phyloP scores from a whole-genome alignment of 2,113 vertebrate genomes.

The Oreamnos americanus region DNA sequence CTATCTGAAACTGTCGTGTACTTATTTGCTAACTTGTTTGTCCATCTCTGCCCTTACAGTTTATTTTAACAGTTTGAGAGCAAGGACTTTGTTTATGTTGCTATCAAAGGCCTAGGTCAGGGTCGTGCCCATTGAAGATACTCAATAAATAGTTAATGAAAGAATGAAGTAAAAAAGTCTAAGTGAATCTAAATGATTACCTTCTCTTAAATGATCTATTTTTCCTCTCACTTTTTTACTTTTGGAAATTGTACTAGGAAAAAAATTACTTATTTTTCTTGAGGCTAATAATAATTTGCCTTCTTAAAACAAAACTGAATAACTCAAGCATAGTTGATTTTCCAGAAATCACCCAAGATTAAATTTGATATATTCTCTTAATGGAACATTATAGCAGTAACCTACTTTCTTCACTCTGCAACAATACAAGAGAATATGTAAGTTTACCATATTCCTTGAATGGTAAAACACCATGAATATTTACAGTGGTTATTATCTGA shows the following conservation, averaged over 20 bases:
- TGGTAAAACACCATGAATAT: background rate
- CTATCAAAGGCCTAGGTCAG: background rate
- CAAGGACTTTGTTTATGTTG: background rate
- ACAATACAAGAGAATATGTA: background rate
- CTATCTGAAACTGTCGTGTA: background rate
- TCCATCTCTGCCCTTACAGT: background rate
- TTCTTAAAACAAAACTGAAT: constrained; percentile 52
- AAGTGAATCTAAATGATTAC: background rate
- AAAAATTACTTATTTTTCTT: constrained; percentile 31
- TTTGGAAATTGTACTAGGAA: background rate
- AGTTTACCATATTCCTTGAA: constrained; percentile 36
- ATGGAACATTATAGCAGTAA: constrained; percentile 47
- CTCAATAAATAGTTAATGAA: background rate
- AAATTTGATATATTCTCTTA: constrained; percentile 44
- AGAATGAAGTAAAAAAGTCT: background rate
- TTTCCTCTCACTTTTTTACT: background rate
- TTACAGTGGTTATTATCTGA: constrained; percentile 12
- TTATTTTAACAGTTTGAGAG: background rate
- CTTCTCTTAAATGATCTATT: background rate
- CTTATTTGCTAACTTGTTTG: background rate
- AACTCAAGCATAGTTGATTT: background rate
- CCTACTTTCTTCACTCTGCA: constrained; percentile 62
- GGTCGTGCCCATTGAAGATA: background rate
- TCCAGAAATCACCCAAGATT: constrained; percentile 55
- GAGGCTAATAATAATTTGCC: constrained; percentile 15